Evolutionary conservation across 2,113 vertebrate species (phyloP).

Genomic region (Syrmaticus mikado): DNA sequence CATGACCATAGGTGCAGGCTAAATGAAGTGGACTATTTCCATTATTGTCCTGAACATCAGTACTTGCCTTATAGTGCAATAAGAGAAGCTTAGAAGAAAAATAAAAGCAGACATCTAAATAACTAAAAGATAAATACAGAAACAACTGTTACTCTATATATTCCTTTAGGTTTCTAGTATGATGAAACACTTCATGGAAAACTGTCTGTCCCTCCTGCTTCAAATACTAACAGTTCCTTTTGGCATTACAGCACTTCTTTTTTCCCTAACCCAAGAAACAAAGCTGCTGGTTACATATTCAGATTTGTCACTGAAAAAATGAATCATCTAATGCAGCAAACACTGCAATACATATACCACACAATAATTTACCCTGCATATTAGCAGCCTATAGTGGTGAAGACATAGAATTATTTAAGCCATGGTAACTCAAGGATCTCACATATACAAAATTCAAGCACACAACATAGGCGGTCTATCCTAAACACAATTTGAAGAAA

Average conservation of each 20-base stretch:
- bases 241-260: neutral
- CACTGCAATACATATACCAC: neutral
- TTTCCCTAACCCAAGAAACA: neutral
- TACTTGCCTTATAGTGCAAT: conserved; percentile 90
- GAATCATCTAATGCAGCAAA: neutral
- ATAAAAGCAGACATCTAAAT: neutral
- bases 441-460: neutral
- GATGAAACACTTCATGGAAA: neutral
- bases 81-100: conserved; percentile 86
- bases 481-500: neutral
- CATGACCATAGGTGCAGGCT: conserved; percentile 93
- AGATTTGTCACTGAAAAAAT: neutral
- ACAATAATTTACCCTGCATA: neutral
- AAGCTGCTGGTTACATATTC: neutral
- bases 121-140: neutral
- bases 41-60: conserved; percentile 91
- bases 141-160: neutral
- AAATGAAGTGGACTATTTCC: conserved; percentile 94
- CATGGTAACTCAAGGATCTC: neutral
- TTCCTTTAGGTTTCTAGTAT: neutral
- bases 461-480: neutral
- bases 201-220: neutral
- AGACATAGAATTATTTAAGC: neutral
- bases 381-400: neutral
- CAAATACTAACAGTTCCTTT: neutral